These are phyloP conservation scores for Himalopsyche kuldschensis DNA, from an alignment of 2,888 invertebrate genomes.

Conservation along the genomic window DNA sequence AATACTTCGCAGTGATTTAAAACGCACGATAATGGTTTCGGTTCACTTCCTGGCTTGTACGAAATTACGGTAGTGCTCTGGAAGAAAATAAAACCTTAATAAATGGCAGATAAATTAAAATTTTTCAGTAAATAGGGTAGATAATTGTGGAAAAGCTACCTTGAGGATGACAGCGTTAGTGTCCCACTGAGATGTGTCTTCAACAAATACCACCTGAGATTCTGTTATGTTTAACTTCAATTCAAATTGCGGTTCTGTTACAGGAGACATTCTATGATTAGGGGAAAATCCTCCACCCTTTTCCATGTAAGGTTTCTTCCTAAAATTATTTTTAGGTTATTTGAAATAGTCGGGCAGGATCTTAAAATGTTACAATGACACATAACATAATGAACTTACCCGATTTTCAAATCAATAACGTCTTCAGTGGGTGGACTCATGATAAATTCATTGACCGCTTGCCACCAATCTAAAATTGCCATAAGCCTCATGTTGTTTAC, in stretches of 20 bases:
- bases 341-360: background rate
- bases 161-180: conserved; percentile 92
- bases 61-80: conserved; percentile 87
- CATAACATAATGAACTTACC: conserved; percentile 1
- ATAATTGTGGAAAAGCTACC: conserved; percentile 43
- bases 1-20: conserved; percentile 90
- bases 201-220: conserved; percentile 92
- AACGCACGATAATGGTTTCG: conserved; percentile 82
- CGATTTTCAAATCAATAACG: conserved; percentile 34
- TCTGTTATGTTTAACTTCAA: conserved; percentile 92
- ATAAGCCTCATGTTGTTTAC: conserved; percentile 94
- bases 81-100: conserved; percentile 41
- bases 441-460: conserved; percentile 79
- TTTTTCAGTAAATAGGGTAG: background rate
- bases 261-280: conserved; percentile 25
- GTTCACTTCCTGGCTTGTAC: conserved; percentile 69
- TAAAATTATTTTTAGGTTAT: background rate
- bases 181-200: conserved; percentile 84
- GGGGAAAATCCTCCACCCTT: conserved; percentile 8
- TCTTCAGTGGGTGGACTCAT: conserved; percentile 56
- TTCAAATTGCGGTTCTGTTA: conserved; percentile 64
- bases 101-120: background rate
- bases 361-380: background rate
- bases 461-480: conserved; percentile 93
- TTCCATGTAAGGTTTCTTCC: conserved; percentile 3